Base-by-base conservation (phyloP, 2,797 vertebrate genomes). In the Rhinophrynus dorsalis region DNA sequence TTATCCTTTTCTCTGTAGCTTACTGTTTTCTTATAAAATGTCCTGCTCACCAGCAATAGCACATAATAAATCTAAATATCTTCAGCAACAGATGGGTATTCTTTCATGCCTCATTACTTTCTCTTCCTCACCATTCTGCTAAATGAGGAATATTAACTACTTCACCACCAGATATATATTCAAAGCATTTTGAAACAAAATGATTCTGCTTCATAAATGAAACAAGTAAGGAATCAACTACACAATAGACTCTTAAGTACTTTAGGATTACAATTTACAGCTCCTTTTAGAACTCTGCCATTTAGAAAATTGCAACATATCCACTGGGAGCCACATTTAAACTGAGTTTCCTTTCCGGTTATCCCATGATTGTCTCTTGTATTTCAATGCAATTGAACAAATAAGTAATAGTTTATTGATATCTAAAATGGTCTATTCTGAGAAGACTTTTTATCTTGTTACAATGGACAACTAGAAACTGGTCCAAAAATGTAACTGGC, bases 21-120 rank as follows among this genome's bases (percentile, higher is more conserved):
- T 61, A 30, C 27, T 45, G 37, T 42, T 42, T 37, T 61, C 54
- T 61, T 55, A 61, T 61, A 51, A 38, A 54, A 61, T 69, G 35
- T 48, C 50, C 26, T 29, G 35, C 67, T 52, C 44, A 38, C 35
- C 57, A 54, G 30, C 67, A 69, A 61, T 47, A 61, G 67, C 23
- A 44, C 47, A 62, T 32, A 52, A 69, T 69, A 69, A 69, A 69
- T 69, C 57, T 54, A 69, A 69, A 69, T 62, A 69, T 69, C 67
- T 69, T 51, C 29, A 52, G 38, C 57, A 61, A 61, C 67, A 69
- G 67, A 69, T 69, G 67, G 67, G 47, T 44, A 26, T 60, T 68
- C 66, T 60, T 44, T 47, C 47, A 69, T 61, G 67, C 33, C 57
- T 69, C 67, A 61, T 69, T 69, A 69, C 67, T 33, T 61, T 27